Base-by-base conservation (phyloP, 2,113 vertebrate genomes). In the Tupaia chinensis region DNA sequence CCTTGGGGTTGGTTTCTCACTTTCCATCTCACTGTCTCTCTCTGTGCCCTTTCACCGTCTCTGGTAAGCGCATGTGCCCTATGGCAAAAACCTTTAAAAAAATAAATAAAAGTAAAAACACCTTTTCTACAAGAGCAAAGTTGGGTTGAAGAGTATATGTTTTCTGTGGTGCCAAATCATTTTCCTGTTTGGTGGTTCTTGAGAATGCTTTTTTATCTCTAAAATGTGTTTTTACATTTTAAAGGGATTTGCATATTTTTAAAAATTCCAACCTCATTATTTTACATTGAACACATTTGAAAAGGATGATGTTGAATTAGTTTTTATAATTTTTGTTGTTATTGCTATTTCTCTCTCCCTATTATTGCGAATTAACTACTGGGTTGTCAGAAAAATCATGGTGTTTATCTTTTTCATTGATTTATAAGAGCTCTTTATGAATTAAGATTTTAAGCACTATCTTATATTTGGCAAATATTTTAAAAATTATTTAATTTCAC, bases 211-310 rank as follows among this genome's bases (percentile, higher is more conserved):
- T 60, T 27, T 60, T 4, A 2, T 19, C 34, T 8, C 17, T 32
- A 76, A 44, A 69, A 29, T 83, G 13, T 79, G 25, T 44, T 27
- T 91, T 91, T 5, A 66, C 78, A 53, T 91, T 86, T 91, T 58
- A 78, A 93, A 56, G 76, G 76, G 34, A 94, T 77, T 77, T 82
- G 9, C 70, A 82, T 65, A 87, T 32, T 90, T 65, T 20, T 58
- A 69, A 73, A 82, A 89, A 63, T 22, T 6, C 20, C 44, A 66
- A 56, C 56, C 14, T 34, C 61, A 78, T 78, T 72, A 66, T 70
- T 87, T 94, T 82, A 77, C 91, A 65, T 77, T 69, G 56, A 74
- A 73, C 61, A 27, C 58, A 66, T 93, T 93, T 80, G 14, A 54
- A 80, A 87, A 58, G n/a, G 32, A 22, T 79, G 9, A 58, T 68